These are phyloP conservation scores for Cherax destructor DNA, from an alignment of 1,140 invertebrate genomes.

Conservation along the genomic window DNA sequence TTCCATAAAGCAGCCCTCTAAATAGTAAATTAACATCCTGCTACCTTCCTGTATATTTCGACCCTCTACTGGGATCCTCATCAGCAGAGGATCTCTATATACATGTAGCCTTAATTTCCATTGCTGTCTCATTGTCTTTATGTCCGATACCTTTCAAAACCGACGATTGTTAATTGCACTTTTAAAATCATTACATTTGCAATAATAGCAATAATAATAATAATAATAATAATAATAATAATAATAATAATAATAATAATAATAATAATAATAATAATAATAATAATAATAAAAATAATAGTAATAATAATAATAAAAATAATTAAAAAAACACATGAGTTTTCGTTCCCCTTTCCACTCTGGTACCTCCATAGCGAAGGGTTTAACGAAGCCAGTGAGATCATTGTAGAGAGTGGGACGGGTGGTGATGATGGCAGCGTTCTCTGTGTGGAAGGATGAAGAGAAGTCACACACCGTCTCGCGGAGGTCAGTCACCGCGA, in stretches of 20 bases:
- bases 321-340: neutral
- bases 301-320: neutral
- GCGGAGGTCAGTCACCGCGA: constrained; percentile 12
- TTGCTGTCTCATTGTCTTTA: too few relatives aligned
- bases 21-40: too few relatives aligned
- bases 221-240: neutral
- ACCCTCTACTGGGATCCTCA: too few relatives aligned
- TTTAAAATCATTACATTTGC: too few relatives aligned
- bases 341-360: neutral
- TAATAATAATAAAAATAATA: too few relatives aligned
- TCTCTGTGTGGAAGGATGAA: constrained; percentile 18
- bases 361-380: constrained; percentile 24
- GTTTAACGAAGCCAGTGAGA: constrained; percentile 42
- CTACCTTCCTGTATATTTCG: too few relatives aligned
- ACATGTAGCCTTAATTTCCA: too few relatives aligned
- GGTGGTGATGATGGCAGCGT: constrained; percentile 36
- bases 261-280: neutral
- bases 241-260: neutral
- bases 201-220: neutral
- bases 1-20: too few relatives aligned
- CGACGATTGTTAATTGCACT: too few relatives aligned
- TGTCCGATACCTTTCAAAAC: too few relatives aligned
- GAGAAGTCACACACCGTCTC: constrained; percentile 59
- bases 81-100: too few relatives aligned
- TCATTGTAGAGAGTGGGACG: constrained; percentile 28